Percentiles rank a stretch among this genome's conserved stretches.
phyloP scores from a whole-genome alignment of 2,113 vertebrate genomes.

The Forbesichthys papilliferus region DNA sequence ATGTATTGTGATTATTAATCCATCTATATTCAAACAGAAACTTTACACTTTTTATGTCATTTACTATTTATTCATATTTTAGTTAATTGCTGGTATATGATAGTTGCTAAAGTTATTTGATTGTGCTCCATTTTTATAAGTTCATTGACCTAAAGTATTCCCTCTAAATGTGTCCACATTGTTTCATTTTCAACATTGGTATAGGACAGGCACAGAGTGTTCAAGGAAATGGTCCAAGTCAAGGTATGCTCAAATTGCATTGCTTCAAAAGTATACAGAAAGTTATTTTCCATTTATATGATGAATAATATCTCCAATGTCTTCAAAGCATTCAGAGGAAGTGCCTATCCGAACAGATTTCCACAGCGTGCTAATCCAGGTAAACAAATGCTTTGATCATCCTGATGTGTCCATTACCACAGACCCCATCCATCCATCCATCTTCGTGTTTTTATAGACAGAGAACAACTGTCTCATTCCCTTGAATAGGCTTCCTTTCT shows the following conservation, averaged over 20 bases:
- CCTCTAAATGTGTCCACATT: constrained; percentile 46
- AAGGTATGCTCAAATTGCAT: constrained; percentile 77
- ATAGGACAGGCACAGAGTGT: constrained; percentile 80
- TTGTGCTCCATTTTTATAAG: neutral
- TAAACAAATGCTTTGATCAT: constrained; percentile 62
- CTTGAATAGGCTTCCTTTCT: neutral
- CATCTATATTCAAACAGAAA: constrained; percentile 19
- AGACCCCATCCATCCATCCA: neutral
- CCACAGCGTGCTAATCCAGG: constrained; percentile 75
- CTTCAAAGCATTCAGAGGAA: constrained; percentile 83
- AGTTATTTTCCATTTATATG: constrained; percentile 12
- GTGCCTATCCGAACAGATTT: constrained; percentile 74
- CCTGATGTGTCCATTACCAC: constrained; percentile 23
- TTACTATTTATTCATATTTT: neutral
- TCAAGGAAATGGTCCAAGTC: constrained; percentile 76
- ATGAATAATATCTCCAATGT: constrained; percentile 63
- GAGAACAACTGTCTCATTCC: neutral
- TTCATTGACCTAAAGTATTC: neutral
- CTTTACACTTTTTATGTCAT: constrained; percentile 8
- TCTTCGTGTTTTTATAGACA: neutral
- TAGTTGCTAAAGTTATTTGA: neutral
- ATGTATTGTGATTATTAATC: neutral
- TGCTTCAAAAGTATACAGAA: constrained; percentile 17
- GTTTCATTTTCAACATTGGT: constrained; percentile 64
- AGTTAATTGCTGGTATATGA: neutral